Base-by-base conservation (phyloP, 2,113 vertebrate genomes). In the Microcebus jonahi region DNA sequence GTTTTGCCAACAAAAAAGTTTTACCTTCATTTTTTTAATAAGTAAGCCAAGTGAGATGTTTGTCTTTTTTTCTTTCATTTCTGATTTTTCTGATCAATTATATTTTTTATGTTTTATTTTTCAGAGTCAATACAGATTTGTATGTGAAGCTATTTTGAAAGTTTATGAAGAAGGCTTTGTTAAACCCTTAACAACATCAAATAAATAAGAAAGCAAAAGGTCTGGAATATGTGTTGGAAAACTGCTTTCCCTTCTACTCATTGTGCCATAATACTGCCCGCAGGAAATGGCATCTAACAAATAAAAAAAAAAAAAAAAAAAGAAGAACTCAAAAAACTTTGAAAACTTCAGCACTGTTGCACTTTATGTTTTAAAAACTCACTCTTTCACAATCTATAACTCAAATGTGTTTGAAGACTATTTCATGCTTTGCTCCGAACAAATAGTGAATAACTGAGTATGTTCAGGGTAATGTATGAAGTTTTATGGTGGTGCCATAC, bases 331-430 rank as follows among this genome's bases (percentile, higher is more conserved):
- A 98, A 84, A 98, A 98, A 98, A 99, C 98, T 98, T 97, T 97
- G 98, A 98, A 99, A 99, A 99, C 98, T 99, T 99, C 98, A 99
- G 99, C 99, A 99, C 99, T 99, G 98, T 99, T 99, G 99, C 99
- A 99, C 99, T 99, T 99, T 99, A 99, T 95, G 98, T 99, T 99
- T 98, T 98, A 98, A 97, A 98, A 98, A 97, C 98, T 99, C 96
- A 98, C 97, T 98, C 98, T 98, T 97, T 98, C 94, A 98, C 98
- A 98, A 98, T 98, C 97, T 98, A 86, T 98, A 97, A 98, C 97
- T 98, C 97, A 94, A 94, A 94, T 97, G 95, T 98, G 77, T 98
- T 98, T 98, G 97, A 99, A 98, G 98, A 99, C 98, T 96, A 93
- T 98, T 98, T 98, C 90, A 48, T 98, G 97, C 98, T 98, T 98